These are phyloP conservation scores for Drosophila ironensis DNA, from an alignment of 1,140 invertebrate genomes.

Conservation along the genomic window DNA sequence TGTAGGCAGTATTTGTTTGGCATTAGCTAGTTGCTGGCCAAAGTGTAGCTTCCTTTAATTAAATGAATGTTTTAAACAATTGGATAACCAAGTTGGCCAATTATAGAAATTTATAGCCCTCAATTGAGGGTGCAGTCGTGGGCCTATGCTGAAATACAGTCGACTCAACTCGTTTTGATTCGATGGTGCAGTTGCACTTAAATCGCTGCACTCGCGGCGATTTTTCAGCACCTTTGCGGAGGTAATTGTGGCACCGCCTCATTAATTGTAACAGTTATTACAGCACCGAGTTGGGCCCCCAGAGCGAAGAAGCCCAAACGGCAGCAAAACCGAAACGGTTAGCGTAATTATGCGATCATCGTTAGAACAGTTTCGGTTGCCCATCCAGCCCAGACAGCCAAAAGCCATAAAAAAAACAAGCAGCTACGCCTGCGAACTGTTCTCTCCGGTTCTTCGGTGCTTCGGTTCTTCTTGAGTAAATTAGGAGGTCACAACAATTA, in stretches of 20 bases:
- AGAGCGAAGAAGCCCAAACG: slow-evolving; percentile 13
- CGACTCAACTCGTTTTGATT: too few relatives aligned
- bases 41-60: too few relatives aligned
- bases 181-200: too few relatives aligned
- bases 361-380: slow-evolving; percentile 76
- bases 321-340: slow-evolving; percentile 47
- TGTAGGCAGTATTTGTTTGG: too few relatives aligned
- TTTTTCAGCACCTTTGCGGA: background rate
- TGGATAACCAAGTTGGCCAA: too few relatives aligned
- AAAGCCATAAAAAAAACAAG: slow-evolving; percentile 50
- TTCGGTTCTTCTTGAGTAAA: slow-evolving; percentile 80
- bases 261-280: slow-evolving; percentile 78
- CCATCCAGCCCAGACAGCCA: slow-evolving; percentile 31
- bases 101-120: too few relatives aligned
- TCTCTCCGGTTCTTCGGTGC: slow-evolving; percentile 9
- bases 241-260: slow-evolving; percentile 29
- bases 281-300: slow-evolving; percentile 44
- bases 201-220: too few relatives aligned
- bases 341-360: slow-evolving; percentile 66
- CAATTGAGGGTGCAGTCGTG: too few relatives aligned
- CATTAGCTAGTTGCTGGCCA: too few relatives aligned
- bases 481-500: slow-evolving; percentile 82
- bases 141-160: too few relatives aligned
- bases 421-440: slow-evolving; percentile 13
- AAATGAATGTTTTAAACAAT: too few relatives aligned